Evolutionary conservation across 1,140 invertebrate species (phyloP), one percentile per base, ranked within the genome.

Genomic region (Apis dorsata): DNA sequence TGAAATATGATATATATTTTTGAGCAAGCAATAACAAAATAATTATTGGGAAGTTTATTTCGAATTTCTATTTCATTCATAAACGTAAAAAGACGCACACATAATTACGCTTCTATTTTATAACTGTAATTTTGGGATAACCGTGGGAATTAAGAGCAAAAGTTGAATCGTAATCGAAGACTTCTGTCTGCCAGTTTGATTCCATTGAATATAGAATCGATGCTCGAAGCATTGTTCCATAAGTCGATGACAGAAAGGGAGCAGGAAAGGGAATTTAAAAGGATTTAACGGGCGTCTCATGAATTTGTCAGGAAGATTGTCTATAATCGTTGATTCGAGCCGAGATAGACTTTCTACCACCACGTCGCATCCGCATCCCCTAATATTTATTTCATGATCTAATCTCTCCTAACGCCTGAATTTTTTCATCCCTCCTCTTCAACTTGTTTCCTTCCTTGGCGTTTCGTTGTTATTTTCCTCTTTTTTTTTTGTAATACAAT

Each of bases 381-480:
- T 71, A 71, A 44, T 71, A 71, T 53, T 53, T 71, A 71, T 71
- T 71, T 71, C 69, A 71, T 28, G 69, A 53, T 71, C 19, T 71
- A 71, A 71, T 49, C 34, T 44, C 34, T 44, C 66, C 44, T 49
- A n/a, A 5, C 10, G 17, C 4, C 3, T 34, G 2, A 17, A 10
- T 34, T 28, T 17, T 44, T 44, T 10, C 17, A 69, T 51, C 8
- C 12, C 19, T 69, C 21, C 9, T 1, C 13, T n/a, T 69, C 21
- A 2, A 13, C 1, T n/a, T 49, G 0, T 49, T 44, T n/a, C 13
- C 1, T 15, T 49, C 21, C 0, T n/a, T n/a, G 4, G 3, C 21
- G 2, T 49, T 13, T 68, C 8, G 7, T 12, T 15, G 21, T 11
- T 8, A 44, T 44, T 44, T 44, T 44, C 34, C 5, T 44, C 5